Conservation (phyloP, 2,797 vertebrate species). For the Gymnoscopelus braueri region DNA sequence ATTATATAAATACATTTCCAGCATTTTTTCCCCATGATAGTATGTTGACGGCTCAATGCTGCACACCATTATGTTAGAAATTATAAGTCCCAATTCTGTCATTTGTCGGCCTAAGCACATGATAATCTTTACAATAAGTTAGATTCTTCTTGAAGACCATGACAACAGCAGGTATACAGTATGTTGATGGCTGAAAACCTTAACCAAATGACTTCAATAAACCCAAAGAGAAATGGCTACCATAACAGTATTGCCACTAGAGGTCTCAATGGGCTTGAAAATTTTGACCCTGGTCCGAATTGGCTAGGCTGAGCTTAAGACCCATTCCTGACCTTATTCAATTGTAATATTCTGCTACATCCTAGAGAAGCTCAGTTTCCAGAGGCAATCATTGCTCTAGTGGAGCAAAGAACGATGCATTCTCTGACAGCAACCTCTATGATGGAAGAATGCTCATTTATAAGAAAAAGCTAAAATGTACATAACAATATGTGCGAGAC, state of each 20-base stretch:
- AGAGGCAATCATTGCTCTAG: neutral
- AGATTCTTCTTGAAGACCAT: no score
- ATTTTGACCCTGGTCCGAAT: constrained; percentile 59
- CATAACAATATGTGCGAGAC: neutral
- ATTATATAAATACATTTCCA: no score
- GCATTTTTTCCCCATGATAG: no score
- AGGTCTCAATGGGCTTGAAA: constrained; percentile 78
- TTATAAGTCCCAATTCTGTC: no score
- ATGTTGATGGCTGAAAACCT: neutral
- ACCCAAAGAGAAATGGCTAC: constrained; percentile 15
- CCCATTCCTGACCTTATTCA: constrained; percentile 36
- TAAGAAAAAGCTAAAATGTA: neutral
- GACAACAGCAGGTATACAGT: neutral
- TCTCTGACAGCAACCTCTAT: no score
- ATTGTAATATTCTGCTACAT: constrained; percentile 28
- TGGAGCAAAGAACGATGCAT: neutral
- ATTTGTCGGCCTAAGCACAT: no score
- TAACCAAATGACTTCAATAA: neutral
- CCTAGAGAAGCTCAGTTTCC: constrained; percentile 5
- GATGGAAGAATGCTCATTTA: neutral
- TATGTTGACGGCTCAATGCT: no score
- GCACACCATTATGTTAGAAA: no score
- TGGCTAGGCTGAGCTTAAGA: constrained; percentile 41
- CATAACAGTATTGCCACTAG: constrained; percentile 71
- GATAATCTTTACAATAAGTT: no score